Base-by-base conservation (phyloP, 2,797 vertebrate genomes). In the Neosalanx taihuensis region DNA sequence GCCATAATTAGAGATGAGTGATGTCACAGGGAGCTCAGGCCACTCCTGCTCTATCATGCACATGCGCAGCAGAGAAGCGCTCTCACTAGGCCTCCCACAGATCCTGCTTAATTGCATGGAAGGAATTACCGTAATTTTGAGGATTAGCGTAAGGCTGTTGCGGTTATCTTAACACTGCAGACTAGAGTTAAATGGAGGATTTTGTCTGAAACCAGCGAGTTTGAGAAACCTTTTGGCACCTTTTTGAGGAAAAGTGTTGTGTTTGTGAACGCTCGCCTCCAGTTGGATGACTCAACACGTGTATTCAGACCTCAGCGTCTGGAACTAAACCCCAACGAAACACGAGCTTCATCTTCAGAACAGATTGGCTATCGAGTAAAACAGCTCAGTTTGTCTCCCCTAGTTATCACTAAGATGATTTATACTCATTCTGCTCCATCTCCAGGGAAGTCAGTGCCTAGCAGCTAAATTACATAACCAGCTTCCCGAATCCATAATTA, bases 1-100 rank as follows among this genome's bases (percentile, higher is more conserved):
- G 71, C 87, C 89, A 87, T 92, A 91, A 92, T 92, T 92, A 92
- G 86, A 90, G 85, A 76, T 75, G 76, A 76, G 80, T 93, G 90
- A 92, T 92, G 91, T 93, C 91, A 91, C 79, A 69, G 75, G 81
- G 79, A 83, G 84, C 88, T 84, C 83, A 85, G 81, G 88, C 83
- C 87, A 83, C 84, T 82, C 87, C 80, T 79, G 72, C 84, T 81
- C 80, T 72, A 80, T 85, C 85, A 86, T 85, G 79, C 79, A 79
- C 71, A 74, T 72, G 76, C 69, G 29, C 83, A 78, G 81, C 81
- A 81, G 83, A 89, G 23, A 89, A 90, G 88, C 74, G 77, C 76
- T 88, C 83, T 20, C 79, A 85, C 78, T 75, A 76, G 86, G 86
- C 84, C 70, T 74, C 78, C 80, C 82, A 64, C 64, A 88, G 85